Base-by-base conservation (phyloP, 2,797 vertebrate species). In the Cyclopterus lumpus region DNA sequence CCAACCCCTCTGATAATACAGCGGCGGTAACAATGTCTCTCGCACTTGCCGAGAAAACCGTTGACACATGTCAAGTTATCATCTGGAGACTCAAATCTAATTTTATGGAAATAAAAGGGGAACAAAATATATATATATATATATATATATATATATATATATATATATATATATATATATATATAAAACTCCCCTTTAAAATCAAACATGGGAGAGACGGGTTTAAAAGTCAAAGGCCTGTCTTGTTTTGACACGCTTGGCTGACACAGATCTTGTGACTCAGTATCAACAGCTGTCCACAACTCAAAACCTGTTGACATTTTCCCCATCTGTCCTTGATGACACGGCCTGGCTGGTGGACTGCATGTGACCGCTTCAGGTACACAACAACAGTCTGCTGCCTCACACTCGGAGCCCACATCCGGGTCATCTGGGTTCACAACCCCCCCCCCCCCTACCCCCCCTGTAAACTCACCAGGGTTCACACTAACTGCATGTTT, bases 311-410 rank as follows among this genome's bases (percentile, higher is more conserved):
- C 42, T 20, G 59, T 36, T 86, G 81, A 80, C 81, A 81, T 84
- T 83, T 81, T 83, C 60, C 40, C 79, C 78, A 58, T 82, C 79
- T 81, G 83, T 64, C 73, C 55, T 58, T 34, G 32, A 74, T 77
- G 70, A 59, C 67, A 63, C 20, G 42, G 4, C 24, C 26, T 0
- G 12, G 30, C 22, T 51, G 11, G 44, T 15, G 48, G 36, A 7
- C 34, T 49, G 40, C 55, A 81, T 48, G 73, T 77, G 75, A 81
- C 22, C 16, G 10, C 62, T 28, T 54, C 63, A 84, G 82, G 77
- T 71, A 71, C 64, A 79, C 58, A 48, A 26, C 44, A 8, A 14
- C 26, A 46, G 61, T 24, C 30, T 72, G 67, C 63, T 74, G 20
- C 38, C 69, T 59, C 63, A 57, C 69, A n/a, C 55, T 49, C 49